Percentiles rank a stretch among this genome's conserved stretches.
Evolutionary conservation across 2,797 vertebrate species (phyloP).

Genomic region (Halcyon leucocephala): DNA sequence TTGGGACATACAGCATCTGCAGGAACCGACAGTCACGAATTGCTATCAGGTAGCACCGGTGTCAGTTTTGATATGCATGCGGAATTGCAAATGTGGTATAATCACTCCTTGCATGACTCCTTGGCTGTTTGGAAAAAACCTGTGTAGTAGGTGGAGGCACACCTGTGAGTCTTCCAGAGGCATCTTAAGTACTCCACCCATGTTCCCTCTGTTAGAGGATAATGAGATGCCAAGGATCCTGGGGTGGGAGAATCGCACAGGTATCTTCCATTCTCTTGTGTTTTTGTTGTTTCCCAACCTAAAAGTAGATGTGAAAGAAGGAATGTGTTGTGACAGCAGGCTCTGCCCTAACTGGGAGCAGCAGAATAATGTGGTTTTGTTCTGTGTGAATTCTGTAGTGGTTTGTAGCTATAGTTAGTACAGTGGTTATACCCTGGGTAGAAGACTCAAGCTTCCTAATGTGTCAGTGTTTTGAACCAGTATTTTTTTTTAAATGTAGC

Average conservation of each 20-base stretch:
- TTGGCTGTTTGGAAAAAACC: fast-evolving
- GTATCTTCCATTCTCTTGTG: not conserved
- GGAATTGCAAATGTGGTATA: not conserved
- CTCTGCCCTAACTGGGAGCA: not conserved
- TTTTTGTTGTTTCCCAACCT: not conserved
- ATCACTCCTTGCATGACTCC: fast-evolving
- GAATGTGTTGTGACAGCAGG: not conserved
- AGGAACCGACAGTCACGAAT: not conserved
- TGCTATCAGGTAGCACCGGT: not conserved
- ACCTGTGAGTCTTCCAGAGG: fast-evolving
- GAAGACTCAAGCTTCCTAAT: not conserved
- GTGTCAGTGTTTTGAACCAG: fast-evolving
- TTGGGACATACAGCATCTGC: not conserved
- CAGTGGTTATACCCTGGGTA: too few species aligned
- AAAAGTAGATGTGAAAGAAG: not conserved
- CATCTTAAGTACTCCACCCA: not conserved
- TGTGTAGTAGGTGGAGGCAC: not conserved
- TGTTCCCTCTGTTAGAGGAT: not conserved
- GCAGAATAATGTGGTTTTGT: not conserved
- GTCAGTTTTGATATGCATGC: fast-evolving
- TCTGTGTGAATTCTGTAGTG: not conserved
- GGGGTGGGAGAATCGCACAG: not conserved
- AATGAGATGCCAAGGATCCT: not conserved
- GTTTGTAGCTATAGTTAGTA: not conserved
- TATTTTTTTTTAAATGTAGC: not conserved